Conservation (phyloP, 2,888 invertebrate species). For the Caradrina kadenii region DNA sequence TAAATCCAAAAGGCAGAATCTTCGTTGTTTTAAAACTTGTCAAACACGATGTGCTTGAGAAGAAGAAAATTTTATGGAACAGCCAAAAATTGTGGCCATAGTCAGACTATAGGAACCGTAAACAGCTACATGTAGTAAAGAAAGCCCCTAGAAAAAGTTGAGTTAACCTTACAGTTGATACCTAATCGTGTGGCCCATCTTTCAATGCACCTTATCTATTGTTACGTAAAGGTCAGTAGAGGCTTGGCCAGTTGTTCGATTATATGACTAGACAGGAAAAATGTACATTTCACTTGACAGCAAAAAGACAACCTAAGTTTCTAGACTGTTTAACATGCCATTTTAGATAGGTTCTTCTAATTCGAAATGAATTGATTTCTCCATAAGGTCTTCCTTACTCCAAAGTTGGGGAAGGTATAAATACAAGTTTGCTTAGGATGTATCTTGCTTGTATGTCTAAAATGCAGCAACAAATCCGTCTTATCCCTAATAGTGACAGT, state of each 20-base stretch:
- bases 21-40: slow-evolving; percentile 17
- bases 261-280: slow-evolving; percentile 31
- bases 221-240: slow-evolving; percentile 60
- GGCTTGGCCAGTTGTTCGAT: slow-evolving; percentile 60
- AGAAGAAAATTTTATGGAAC: background rate
- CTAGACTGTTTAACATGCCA: background rate
- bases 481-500: background rate
- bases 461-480: background rate
- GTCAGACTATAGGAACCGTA: background rate
- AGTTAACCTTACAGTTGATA: slow-evolving; percentile 31
- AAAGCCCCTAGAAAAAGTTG: slow-evolving; percentile 14
- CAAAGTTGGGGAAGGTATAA: background rate
- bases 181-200: slow-evolving; percentile 49
- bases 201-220: slow-evolving; percentile 51
- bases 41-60: background rate
- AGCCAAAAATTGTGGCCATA: background rate
- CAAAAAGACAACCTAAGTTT: background rate
- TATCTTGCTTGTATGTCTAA: background rate
- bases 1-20: slow-evolving; percentile 13
- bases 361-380: background rate
- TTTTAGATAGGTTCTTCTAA: background rate
- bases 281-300: background rate
- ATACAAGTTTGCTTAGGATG: background rate
- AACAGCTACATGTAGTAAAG: slow-evolving; percentile 13
- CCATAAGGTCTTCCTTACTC: background rate